Conservation (phyloP, 2,113 vertebrate species). For the Labrus mixtus region DNA sequence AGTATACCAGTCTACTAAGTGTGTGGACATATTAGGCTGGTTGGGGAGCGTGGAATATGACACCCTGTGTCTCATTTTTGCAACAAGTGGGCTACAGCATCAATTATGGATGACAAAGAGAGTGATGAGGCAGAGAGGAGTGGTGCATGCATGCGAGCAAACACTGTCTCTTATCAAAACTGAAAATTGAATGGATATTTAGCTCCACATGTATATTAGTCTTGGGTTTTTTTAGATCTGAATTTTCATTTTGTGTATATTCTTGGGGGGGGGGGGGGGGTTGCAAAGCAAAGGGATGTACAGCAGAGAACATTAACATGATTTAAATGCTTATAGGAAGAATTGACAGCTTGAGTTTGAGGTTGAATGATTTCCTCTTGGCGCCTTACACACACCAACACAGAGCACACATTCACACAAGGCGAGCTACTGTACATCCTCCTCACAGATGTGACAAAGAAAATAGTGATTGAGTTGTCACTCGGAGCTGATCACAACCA, state of each 20-base stretch:
- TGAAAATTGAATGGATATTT: not conserved
- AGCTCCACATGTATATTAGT: not conserved
- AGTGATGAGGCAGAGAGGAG: conserved; percentile 2
- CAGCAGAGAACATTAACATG: not conserved
- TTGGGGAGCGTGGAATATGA: conserved; percentile 50
- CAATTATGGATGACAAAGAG: conserved; percentile 72
- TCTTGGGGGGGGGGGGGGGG: not conserved
- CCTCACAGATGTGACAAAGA: conserved; percentile 37
- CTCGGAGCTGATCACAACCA: conserved; percentile 36
- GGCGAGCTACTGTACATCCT: conserved; percentile 1
- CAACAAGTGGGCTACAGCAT: conserved; percentile 68
- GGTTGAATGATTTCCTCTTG: not conserved
- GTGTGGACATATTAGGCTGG: not conserved
- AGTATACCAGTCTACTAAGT: too few relatives aligned
- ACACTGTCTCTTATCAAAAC: conserved; percentile 13
- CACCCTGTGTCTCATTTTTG: conserved; percentile 49
- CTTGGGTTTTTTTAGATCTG: not conserved
- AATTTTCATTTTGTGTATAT: conserved; percentile 27
- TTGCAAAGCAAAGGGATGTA: not conserved
- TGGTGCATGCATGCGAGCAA: too few relatives aligned
- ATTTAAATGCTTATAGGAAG: not conserved
- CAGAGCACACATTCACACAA: conserved; percentile 6
- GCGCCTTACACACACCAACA: conserved; percentile 17
- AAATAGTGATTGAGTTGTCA: conserved; percentile 46
- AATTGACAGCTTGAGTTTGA: not conserved